Conservation (phyloP, 2,888 invertebrate genomes). For the Branchipolynoe longqiensis region DNA sequence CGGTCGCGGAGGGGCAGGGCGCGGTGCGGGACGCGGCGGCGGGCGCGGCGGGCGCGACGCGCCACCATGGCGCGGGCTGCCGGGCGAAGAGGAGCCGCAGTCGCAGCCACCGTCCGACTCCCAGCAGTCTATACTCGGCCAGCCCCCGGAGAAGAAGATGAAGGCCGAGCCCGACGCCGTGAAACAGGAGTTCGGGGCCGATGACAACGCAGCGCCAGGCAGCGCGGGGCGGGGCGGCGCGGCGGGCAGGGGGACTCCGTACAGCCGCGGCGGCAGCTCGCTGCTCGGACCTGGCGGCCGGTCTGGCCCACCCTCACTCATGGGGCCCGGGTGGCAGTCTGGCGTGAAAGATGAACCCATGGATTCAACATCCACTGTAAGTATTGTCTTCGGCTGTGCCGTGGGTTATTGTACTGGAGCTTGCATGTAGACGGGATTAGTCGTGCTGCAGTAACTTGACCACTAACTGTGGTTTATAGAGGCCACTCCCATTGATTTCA, state of each 20-base stretch:
- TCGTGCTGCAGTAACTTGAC: too few species aligned
- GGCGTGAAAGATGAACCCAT: constrained; percentile 19
- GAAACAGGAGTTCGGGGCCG: constrained; percentile 79
- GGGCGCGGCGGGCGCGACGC: background rate
- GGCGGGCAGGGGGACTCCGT: background rate
- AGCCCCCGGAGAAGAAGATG: constrained; percentile 72
- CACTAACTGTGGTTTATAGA: too few species aligned
- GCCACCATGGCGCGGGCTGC: constrained; percentile 5
- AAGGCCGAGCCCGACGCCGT: constrained; percentile 73
- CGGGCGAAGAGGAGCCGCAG: background rate
- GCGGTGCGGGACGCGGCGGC: constrained; percentile 23
- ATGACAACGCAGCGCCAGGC: constrained; percentile 56
- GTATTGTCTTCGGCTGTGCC: background rate
- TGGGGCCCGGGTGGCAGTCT: background rate
- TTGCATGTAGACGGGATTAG: too few species aligned
- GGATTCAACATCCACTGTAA: background rate
- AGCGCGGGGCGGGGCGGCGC: background rate
- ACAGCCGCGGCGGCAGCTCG: too few species aligned
- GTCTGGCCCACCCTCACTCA: background rate
- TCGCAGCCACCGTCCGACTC: background rate
- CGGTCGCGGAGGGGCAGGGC: constrained; percentile 31
- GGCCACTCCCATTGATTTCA: too few species aligned
- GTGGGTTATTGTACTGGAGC: too few species aligned
- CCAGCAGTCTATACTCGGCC: too few species aligned
- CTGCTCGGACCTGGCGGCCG: background rate